Evolutionary conservation across 2,888 invertebrate species (phyloP), one percentile per base, ranked within the genome.

Genomic region (Andricus curvator): DNA sequence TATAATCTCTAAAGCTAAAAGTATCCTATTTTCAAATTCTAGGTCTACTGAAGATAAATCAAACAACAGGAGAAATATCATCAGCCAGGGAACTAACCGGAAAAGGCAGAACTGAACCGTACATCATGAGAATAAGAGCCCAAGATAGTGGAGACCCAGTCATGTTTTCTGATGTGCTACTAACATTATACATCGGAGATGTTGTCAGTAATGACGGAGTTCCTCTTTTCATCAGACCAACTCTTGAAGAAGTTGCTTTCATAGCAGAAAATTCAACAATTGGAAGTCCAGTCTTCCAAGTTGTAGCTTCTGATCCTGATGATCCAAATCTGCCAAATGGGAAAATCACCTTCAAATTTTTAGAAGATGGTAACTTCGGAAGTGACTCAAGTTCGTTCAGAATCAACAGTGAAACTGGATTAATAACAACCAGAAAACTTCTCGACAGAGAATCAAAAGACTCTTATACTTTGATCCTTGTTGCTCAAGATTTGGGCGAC

Each of bases 121-220:
- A 97, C 89, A 93, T 95, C 5, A 90, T 97, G 78, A 92, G 95
- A 9, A 94, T 96, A 0, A 94, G 96, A 25, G 97, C 96, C 0
- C 94, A 95, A 76, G 97, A 97, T 90, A 95, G 95, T 77, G 97
- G 96, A 0, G 93, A 93, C 65, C 95, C 95, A 74, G 87, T 93
- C 41, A 93, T 96, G 9, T 94, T 94, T 67, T 94, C 95, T 0
- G 96, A 96, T 83, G 94, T 95, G 0, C 94, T 94, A 8, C 92
- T 97, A 0, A 94, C 94, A 0, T 89, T 97, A 4, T 96, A 95
- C 85, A 95, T 97, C 62, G 96, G 97, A 0, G 97, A 97, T 87
- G 96, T 97, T 0, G 96, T 96, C 77, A 95, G 95, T 81, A 97
- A 97, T 87, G 97, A 97, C 90, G 97, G 97, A 0, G 96, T 97